Conservation (phyloP, 2,888 invertebrate genomes). For the Troides aeacus region DNA sequence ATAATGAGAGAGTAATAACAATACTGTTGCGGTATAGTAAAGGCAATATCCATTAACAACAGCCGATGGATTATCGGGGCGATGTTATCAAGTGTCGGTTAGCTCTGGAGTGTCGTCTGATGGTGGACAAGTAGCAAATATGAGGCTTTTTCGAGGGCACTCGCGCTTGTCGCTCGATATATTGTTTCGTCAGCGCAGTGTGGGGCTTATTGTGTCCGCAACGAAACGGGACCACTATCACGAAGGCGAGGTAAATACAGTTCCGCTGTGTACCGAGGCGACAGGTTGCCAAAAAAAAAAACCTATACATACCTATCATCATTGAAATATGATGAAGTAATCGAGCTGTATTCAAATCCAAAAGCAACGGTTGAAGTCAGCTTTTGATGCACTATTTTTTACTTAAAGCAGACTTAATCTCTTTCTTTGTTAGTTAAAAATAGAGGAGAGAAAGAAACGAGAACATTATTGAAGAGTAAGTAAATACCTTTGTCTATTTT, state of each 20-base stretch:
- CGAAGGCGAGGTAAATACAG: conserved; percentile 7
- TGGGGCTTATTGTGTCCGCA: conserved; percentile 42
- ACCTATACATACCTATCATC: too few species aligned
- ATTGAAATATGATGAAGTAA: too few species aligned
- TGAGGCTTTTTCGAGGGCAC: conserved; percentile 35
- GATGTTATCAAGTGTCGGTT: conserved; percentile 19
- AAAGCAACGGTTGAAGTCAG: too few species aligned
- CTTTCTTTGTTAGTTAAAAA: too few species aligned
- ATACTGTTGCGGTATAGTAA: conserved; percentile 9
- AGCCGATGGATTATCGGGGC: conserved; percentile 18
- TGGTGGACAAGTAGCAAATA: conserved; percentile 33
- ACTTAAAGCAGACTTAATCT: too few species aligned
- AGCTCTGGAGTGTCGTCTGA: conserved; percentile 18
- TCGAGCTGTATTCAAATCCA: too few species aligned
- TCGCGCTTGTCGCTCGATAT: conserved; percentile 32
- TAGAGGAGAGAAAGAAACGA: too few species aligned
- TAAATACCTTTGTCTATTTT: too few species aligned
- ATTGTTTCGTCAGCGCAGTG: conserved; percentile 35
- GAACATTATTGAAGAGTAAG: too few species aligned
- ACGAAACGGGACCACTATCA: conserved; percentile 14
- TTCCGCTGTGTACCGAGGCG: too few species aligned
- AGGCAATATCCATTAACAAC: conserved; percentile 26
- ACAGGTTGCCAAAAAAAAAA: too few species aligned
- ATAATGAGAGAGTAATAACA: background rate
- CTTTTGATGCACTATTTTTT: too few species aligned